Conservation (phyloP, 1,140 invertebrate species). For the Agraylea sexmaculata region DNA sequence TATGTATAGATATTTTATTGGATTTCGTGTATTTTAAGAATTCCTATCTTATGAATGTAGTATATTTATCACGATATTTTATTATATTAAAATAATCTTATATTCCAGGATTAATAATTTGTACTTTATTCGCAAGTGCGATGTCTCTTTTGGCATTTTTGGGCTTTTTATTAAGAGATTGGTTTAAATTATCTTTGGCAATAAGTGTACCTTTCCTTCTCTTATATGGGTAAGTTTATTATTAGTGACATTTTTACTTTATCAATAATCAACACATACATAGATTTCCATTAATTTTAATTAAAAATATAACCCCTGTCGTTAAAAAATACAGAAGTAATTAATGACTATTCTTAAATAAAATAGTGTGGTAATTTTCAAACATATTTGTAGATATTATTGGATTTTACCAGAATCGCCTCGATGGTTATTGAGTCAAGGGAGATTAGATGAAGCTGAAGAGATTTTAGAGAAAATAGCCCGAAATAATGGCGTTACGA, state of each 20-base stretch:
- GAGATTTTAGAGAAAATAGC: constrained; percentile 58
- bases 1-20: too few species aligned
- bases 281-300: not conserved
- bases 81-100: too few species aligned
- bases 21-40: too few species aligned
- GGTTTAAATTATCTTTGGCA: constrained; percentile 53
- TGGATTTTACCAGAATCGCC: constrained; percentile 76
- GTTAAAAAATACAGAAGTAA: not conserved
- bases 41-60: too few species aligned
- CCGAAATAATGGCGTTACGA: constrained; percentile 38
- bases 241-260: not conserved
- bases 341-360: not conserved
- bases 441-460: constrained; percentile 59
- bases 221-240: constrained; percentile 42
- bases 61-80: too few species aligned
- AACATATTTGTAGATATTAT: too few species aligned
- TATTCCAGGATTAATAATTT: constrained; percentile 45
- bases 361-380: constrained; percentile 22
- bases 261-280: not conserved
- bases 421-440: constrained; percentile 67
- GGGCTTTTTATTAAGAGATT: constrained; percentile 50
- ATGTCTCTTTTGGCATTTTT: constrained; percentile 52
- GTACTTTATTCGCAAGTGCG: constrained; percentile 53
- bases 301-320: not conserved
- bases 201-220: constrained; percentile 57